Conservation (phyloP, 2,113 vertebrate genomes). For the Tragelaphus scriptus region DNA sequence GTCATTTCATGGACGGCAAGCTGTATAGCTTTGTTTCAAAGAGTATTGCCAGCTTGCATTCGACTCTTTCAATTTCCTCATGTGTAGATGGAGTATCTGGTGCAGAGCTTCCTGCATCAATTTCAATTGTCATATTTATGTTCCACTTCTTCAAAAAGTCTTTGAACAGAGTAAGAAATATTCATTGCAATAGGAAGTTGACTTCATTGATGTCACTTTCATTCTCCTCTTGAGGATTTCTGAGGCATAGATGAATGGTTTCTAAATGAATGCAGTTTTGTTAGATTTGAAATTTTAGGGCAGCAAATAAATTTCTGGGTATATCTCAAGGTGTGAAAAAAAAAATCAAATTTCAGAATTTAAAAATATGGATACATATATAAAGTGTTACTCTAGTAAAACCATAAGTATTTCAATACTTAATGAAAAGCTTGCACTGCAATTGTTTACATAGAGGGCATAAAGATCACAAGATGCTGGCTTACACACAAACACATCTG, state of each 20-base stretch:
- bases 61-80: background rate
- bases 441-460: background rate
- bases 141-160: background rate
- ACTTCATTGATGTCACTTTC: background rate
- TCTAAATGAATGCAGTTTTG: conserved; percentile 12
- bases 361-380: background rate
- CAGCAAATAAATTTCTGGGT: background rate
- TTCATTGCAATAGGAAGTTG: background rate
- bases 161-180: background rate
- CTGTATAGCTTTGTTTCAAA: background rate
- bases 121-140: background rate
- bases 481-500: background rate
- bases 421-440: background rate
- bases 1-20: background rate
- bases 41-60: background rate
- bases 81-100: background rate
- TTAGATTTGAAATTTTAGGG: conserved; percentile 45
- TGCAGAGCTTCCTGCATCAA: background rate
- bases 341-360: background rate
- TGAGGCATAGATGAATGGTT: background rate
- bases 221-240: conserved; percentile 16
- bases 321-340: conserved; percentile 27
- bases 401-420: background rate
- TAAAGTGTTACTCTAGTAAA: background rate
- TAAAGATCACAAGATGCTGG: background rate